Evolutionary conservation across 2,113 vertebrate species (phyloP).

Genomic region (Sardina pilchardus): DNA sequence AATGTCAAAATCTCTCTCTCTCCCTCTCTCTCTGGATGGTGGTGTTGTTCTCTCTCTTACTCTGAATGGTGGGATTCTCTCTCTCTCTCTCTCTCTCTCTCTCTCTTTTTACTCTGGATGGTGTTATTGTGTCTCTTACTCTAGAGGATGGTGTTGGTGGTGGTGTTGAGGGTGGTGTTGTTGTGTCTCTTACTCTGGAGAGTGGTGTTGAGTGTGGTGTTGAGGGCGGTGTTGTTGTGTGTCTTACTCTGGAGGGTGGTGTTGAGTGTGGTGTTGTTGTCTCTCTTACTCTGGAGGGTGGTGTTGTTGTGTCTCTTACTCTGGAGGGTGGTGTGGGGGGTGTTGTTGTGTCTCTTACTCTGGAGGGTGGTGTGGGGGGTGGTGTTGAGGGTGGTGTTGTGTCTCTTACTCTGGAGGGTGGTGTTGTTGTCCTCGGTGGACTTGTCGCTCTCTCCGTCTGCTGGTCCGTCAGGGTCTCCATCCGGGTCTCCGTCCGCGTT

Average conservation of each 20-base stretch:
- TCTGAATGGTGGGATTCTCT: not conserved
- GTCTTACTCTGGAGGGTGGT: not conserved
- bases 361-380: conserved; percentile 27
- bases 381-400: conserved; percentile 22
- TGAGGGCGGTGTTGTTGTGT: not conserved
- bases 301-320: not conserved
- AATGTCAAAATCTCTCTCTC: too few species aligned
- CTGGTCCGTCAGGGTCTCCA: conserved; percentile 56
- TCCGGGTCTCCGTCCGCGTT: conserved; percentile 74
- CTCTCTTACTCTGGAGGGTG: not conserved
- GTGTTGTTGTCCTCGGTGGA: conserved; percentile 66
- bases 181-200: not conserved
- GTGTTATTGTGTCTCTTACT: too few species aligned
- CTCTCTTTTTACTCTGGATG: not conserved
- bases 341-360: too few species aligned
- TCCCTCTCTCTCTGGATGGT: not conserved
- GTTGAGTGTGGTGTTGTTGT: too few species aligned
- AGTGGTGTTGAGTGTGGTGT: too few species aligned
- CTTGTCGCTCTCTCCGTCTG: conserved; percentile 69
- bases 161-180: too few species aligned
- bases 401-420: conserved; percentile 64
- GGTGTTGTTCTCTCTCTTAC: too few species aligned
- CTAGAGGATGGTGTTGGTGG: too few species aligned
- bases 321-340: conserved; percentile 35
- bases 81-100: not conserved